Conservation (phyloP, 2,888 invertebrate species). For the Neoascia interrupta region DNA sequence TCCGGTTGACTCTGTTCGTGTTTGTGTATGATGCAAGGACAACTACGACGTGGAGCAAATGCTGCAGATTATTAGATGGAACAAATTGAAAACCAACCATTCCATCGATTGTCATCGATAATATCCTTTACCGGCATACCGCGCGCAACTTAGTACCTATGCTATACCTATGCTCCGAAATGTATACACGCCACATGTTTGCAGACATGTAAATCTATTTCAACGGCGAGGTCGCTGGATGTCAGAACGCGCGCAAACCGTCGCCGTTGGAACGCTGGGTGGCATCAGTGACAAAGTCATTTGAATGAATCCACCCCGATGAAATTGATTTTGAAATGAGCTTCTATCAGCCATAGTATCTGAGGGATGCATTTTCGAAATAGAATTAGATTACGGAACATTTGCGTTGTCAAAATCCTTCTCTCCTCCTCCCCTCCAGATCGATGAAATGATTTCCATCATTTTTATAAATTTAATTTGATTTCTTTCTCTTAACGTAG, state of each 20-base stretch:
- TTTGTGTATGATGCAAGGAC: background rate
- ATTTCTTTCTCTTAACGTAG: conserved; percentile 27
- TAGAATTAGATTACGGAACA: conserved; percentile 60
- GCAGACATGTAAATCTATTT: conserved; percentile 37
- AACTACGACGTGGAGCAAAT: background rate
- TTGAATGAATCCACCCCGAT: conserved; percentile 60
- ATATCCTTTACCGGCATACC: conserved; percentile 36
- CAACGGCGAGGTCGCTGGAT: conserved; percentile 45
- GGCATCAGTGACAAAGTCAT: conserved; percentile 43
- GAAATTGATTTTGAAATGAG: conserved; percentile 68
- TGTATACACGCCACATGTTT: conserved; percentile 2
- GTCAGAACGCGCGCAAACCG: conserved; percentile 29
- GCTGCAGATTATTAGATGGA: conserved; percentile 51
- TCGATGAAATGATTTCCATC: conserved; percentile 53
- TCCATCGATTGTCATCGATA: conserved; percentile 40
- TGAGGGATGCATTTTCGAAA: conserved; percentile 58
- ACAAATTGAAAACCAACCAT: conserved; percentile 61
- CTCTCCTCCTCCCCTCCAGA: conserved; percentile 3
- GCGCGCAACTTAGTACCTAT: too few relatives aligned
- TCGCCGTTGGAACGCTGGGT: conserved; percentile 20
- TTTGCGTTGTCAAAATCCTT: conserved; percentile 44
- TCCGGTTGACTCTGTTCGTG: conserved; percentile 16
- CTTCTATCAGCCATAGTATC: conserved; percentile 56
- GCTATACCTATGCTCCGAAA: conserved; percentile 32
- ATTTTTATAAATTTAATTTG: conserved; percentile 63